phyloP scores from a whole-genome alignment of 2,113 vertebrate genomes.

The Amphilophus citrinellus region DNA sequence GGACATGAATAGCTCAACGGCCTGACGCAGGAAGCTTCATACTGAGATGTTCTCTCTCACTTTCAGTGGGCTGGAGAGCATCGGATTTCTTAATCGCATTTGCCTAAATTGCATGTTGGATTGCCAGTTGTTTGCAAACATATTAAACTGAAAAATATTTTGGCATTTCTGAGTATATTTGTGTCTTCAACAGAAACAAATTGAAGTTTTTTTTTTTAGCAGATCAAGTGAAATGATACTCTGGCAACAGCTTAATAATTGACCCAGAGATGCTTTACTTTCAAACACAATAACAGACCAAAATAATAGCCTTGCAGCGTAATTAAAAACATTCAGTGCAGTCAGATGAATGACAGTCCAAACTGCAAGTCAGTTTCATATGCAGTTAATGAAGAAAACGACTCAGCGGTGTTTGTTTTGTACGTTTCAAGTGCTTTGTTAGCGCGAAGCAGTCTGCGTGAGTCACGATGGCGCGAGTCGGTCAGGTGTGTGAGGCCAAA shows the following conservation, averaged over 20 bases:
- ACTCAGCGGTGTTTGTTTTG: neutral
- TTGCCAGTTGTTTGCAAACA: neutral
- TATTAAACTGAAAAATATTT: no score
- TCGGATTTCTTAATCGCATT: no score
- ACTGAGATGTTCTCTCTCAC: no score
- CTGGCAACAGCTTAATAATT: neutral
- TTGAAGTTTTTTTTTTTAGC: no score
- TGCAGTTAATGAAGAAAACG: neutral
- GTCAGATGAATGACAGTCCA: neutral
- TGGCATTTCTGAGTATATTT: neutral
- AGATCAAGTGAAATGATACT: no score
- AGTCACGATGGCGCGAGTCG: neutral
- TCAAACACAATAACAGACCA: neutral
- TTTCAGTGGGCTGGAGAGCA: no score
- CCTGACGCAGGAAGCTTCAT: no score
- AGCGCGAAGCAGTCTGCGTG: neutral
- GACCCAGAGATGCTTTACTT: neutral
- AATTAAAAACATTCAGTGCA: neutral
- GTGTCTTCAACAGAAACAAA: neutral
- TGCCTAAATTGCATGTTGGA: no score
- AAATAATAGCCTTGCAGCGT: neutral
- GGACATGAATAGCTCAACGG: no score
- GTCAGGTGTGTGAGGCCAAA: constrained; percentile 8
- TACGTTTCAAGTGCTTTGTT: neutral
- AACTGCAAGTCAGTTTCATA: neutral